Evolutionary conservation across 2,113 vertebrate genomes (phyloP).

Genomic region (Zingel zingel): DNA sequence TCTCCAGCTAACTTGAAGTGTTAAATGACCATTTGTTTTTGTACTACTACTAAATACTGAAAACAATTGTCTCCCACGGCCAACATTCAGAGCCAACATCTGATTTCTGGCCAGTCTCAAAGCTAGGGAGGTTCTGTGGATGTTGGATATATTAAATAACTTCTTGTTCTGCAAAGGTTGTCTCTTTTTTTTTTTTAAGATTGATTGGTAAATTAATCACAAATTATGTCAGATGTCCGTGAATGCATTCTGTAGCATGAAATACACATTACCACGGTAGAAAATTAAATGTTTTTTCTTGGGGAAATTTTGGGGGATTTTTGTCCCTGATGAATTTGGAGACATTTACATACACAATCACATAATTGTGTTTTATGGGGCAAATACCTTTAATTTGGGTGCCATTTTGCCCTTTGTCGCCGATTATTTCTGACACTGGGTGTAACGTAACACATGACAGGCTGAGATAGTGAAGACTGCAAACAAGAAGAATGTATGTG

Average conservation of each 20-base stretch:
- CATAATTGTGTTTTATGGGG: not conserved
- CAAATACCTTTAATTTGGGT: not conserved
- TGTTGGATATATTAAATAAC: not conserved
- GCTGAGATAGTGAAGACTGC: not conserved
- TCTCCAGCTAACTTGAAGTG: not conserved
- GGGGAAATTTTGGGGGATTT: no score
- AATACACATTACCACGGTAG: not conserved
- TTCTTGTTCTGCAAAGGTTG: not conserved
- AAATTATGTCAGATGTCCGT: not conserved
- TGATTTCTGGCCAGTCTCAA: not conserved
- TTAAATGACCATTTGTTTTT: constrained; percentile 11
- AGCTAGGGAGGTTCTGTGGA: not conserved
- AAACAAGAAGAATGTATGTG: not conserved
- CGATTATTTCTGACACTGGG: not conserved
- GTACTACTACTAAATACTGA: not conserved
- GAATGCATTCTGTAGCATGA: not conserved
- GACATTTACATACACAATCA: not conserved
- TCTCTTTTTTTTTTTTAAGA: not conserved
- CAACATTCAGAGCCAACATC: not conserved
- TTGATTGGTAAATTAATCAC: not conserved
- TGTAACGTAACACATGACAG: not conserved
- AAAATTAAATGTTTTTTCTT: no score
- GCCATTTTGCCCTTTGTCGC: not conserved
- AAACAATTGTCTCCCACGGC: not conserved
- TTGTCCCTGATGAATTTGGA: not conserved